phyloP scores from a whole-genome alignment of 2,888 invertebrate genomes.

The Pecten maximus region DNA sequence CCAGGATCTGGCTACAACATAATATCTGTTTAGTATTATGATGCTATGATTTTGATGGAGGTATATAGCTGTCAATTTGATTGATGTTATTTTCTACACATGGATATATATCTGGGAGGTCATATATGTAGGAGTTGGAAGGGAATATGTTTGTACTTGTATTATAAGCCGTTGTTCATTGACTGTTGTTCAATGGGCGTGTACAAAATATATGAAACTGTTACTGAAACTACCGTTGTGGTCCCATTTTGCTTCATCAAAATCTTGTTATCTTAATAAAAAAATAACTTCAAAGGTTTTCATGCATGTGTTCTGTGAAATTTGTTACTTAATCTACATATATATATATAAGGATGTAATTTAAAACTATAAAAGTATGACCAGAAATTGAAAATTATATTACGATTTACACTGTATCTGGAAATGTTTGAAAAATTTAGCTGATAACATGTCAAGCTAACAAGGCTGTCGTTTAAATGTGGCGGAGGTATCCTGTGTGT shows the following conservation, averaged over 20 bases:
- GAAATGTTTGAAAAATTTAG: not conserved
- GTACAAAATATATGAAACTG: not conserved
- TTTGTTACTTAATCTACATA: not conserved
- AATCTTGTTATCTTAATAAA: not conserved
- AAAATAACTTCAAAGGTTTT: not conserved
- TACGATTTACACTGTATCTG: not conserved
- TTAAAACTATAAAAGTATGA: not conserved
- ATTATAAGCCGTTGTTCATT: not conserved
- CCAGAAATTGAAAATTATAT: not conserved
- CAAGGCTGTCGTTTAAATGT: not conserved
- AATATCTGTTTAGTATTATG: not conserved
- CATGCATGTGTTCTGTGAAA: not conserved
- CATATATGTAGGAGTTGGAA: not conserved
- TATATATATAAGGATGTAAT: not conserved
- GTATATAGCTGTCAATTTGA: not conserved
- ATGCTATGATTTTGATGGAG: not conserved
- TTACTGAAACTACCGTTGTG: not conserved
- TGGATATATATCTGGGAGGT: not conserved
- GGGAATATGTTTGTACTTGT: not conserved
- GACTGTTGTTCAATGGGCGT: not conserved
- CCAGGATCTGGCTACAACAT: not conserved
- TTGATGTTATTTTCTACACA: not conserved
- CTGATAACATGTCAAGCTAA: not conserved
- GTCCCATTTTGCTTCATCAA: not conserved
- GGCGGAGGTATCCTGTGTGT: not conserved